Conservation (phyloP, 2,797 vertebrate genomes). For the Petrocephalus schoutedeni region DNA sequence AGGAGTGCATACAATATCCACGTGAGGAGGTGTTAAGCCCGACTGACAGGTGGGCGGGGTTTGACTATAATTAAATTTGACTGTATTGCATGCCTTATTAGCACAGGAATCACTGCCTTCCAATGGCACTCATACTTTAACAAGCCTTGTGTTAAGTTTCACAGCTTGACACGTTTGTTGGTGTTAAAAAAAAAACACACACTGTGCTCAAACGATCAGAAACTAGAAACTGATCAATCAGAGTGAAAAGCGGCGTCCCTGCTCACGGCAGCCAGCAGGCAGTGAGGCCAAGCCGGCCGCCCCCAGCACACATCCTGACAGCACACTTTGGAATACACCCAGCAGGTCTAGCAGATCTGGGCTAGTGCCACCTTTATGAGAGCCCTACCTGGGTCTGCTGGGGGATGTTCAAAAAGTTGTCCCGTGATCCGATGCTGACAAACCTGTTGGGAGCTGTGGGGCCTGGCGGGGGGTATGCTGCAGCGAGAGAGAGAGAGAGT, state of each 20-base stretch:
- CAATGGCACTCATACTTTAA: not conserved
- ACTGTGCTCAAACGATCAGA: not conserved
- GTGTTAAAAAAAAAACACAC: not conserved
- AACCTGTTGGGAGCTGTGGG: slow-evolving; percentile 96
- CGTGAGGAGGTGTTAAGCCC: not conserved
- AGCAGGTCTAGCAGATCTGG: not conserved
- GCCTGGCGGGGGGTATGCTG: slow-evolving; percentile 95
- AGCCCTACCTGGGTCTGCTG: slow-evolving; percentile 86
- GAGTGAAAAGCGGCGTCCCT: not conserved
- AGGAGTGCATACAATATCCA: not conserved
- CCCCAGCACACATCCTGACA: not conserved
- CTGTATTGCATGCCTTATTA: not conserved
- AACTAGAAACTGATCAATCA: not conserved
- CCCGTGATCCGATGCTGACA: slow-evolving; percentile 98
- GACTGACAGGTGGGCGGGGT: not conserved
- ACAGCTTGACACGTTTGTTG: not conserved
- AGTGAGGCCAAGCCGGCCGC: not conserved
- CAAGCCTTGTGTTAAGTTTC: not conserved
- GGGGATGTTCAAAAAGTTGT: slow-evolving; percentile 98
- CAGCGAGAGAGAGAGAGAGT: slow-evolving; percentile 10
- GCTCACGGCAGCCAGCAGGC: not conserved
- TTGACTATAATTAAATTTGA: not conserved
- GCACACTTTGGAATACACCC: not conserved
- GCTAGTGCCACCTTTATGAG: not conserved
- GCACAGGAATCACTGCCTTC: not conserved